Conservation (phyloP, 2,797 vertebrate species). For the Zenarchopterus dispar region DNA sequence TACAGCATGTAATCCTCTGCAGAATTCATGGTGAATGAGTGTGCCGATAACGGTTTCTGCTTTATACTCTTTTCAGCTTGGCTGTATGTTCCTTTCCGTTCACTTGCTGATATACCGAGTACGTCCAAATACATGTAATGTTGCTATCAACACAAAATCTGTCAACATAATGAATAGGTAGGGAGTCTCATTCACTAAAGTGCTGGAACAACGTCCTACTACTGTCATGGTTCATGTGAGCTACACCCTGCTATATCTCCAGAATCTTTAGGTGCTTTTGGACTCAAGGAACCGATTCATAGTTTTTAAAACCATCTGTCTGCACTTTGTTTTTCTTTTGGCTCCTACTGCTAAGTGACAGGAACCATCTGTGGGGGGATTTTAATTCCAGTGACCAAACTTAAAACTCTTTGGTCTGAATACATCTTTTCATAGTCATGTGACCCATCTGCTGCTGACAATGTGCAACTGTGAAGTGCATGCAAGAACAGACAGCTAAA, state of each 20-base stretch:
- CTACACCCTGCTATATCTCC: not conserved
- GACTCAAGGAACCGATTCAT: not conserved
- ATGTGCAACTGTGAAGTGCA: no score
- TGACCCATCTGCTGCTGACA: no score
- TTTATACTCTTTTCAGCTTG: not conserved
- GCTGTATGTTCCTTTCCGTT: not conserved
- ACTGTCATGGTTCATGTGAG: not conserved
- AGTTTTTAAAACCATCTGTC: not conserved
- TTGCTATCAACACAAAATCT: not conserved
- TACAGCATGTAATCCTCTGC: not conserved
- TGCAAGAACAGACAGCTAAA: no score
- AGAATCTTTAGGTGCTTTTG: no score
- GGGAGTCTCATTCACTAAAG: not conserved
- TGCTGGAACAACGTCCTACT: not conserved
- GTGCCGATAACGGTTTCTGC: not conserved
- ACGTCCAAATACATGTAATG: not conserved
- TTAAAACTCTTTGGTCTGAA: no score
- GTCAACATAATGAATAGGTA: not conserved
- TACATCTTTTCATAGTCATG: no score
- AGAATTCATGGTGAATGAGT: not conserved
- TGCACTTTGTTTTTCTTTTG: no score
- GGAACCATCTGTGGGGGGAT: no score
- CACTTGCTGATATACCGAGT: not conserved
- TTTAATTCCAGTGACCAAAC: no score
- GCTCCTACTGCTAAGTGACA: no score